Conservation (phyloP, 2,113 vertebrate species). For the Saccopteryx leptura region DNA sequence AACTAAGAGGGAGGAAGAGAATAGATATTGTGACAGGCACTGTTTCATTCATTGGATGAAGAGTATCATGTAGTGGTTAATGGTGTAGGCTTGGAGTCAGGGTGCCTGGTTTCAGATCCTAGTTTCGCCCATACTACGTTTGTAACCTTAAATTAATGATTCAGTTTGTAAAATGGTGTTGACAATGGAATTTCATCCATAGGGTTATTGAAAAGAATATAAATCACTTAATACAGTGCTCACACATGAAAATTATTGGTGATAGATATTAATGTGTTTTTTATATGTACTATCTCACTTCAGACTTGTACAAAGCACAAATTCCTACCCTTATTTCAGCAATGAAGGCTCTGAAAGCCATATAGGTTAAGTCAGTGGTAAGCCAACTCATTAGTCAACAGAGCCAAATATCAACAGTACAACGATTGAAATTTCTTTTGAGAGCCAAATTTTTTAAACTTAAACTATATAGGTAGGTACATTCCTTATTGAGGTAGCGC, state of each 20-base stretch:
- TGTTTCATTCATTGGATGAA: background rate
- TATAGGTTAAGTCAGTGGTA: background rate
- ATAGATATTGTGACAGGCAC: background rate
- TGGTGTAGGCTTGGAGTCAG: background rate
- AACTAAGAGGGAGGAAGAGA: background rate
- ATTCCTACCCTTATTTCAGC: constrained; percentile 20
- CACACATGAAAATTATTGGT: background rate
- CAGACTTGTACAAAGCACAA: background rate
- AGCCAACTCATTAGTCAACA: too few species aligned
- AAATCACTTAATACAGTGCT: background rate
- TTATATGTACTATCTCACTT: background rate
- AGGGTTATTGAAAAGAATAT: constrained; percentile 6
- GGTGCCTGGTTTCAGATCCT: background rate
- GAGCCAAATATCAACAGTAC: too few species aligned
- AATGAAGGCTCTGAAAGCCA: background rate
- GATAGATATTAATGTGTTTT: background rate
- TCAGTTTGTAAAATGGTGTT: background rate
- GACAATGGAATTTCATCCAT: background rate
- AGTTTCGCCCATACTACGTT: background rate
- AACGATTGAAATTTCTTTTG: too few species aligned
- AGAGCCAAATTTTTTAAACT: too few species aligned
- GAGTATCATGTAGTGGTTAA: background rate
- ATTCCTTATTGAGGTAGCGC: too few species aligned
- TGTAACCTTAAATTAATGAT: background rate
- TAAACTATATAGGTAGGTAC: too few species aligned